A percentile compares a stretch with the other conserved stretches of the same genome.
These are phyloP conservation scores for Puntigrus tetrazona DNA, from an alignment of 2,113 vertebrate species.

Conservation along the genomic window DNA sequence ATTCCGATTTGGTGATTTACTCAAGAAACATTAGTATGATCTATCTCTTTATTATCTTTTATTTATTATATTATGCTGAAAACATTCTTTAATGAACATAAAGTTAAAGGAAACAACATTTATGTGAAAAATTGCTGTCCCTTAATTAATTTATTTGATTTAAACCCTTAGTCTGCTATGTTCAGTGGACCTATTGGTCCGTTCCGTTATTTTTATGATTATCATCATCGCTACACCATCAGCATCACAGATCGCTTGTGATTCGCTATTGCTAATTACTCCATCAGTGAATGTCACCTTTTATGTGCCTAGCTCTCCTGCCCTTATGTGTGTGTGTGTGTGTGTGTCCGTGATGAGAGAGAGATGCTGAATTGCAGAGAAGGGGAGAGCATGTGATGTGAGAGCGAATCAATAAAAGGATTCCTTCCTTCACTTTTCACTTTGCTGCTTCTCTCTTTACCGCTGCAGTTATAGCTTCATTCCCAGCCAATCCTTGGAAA, in stretches of 20 bases:
- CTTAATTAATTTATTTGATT: not conserved
- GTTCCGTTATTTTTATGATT: not conserved
- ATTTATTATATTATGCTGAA: too few relatives aligned
- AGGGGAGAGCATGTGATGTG: slow-evolving; percentile 4
- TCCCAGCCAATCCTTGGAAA: slow-evolving; percentile 16
- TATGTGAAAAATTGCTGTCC: not conserved
- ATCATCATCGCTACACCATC: slow-evolving; percentile 1
- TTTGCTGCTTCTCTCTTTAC: slow-evolving; percentile 25
- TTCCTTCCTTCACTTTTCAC: slow-evolving; percentile 4
- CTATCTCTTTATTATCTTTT: not conserved
- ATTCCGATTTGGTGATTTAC: not conserved
- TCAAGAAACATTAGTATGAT: not conserved
- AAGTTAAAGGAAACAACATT: not conserved
- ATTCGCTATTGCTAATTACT: slow-evolving; percentile 43
- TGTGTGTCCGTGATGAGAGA: not conserved
- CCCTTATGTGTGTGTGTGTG: not conserved
- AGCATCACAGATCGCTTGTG: slow-evolving; percentile 30
- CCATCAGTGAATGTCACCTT: slow-evolving; percentile 52
- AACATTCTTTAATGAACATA: not conserved
- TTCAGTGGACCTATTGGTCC: not conserved
- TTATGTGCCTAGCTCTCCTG: slow-evolving; percentile 16
- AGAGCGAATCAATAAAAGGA: slow-evolving; percentile 29
- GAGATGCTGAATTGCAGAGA: slow-evolving; percentile 38
- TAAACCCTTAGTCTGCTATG: not conserved
- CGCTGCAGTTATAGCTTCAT: slow-evolving; percentile 9